Evolutionary conservation across 30 jellyfish, hydroid and myxozoan genomes (phyloP).

Genomic region (Cassiopea xamachana): DNA sequence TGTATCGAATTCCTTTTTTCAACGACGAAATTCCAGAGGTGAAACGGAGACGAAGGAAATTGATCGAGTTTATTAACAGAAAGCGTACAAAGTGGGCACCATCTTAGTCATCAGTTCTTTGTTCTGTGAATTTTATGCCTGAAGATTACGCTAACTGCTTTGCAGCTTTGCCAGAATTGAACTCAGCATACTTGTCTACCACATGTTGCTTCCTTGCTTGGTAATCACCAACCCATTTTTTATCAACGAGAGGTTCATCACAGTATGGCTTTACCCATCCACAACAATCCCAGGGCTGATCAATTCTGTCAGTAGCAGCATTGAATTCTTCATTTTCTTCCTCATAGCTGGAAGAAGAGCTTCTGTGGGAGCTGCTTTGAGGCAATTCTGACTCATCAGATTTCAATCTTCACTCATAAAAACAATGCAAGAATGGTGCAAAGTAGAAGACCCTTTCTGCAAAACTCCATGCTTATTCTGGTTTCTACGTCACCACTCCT

Average conservation of each 20-base stretch:
- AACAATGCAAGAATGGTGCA: background rate
- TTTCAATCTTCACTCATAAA: background rate
- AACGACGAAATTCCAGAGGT: slow-evolving; percentile 12
- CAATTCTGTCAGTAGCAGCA: background rate
- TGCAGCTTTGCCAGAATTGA: background rate
- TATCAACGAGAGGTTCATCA: background rate
- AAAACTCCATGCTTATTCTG: too few relatives aligned
- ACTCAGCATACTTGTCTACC: background rate
- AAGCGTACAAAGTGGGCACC: background rate
- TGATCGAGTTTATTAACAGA: background rate
- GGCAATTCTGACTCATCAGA: background rate
- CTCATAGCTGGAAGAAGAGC: background rate
- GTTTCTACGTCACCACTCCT: too few relatives aligned
- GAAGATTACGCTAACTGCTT: background rate
- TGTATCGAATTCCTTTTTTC: slow-evolving; percentile 13
- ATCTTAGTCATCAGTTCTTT: background rate
- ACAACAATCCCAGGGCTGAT: background rate
- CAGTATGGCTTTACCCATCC: background rate
- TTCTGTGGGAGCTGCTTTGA: background rate
- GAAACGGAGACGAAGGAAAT: background rate
- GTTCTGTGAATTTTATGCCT: background rate
- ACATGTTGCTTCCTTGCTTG: background rate
- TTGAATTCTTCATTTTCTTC: background rate
- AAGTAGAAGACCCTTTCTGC: background rate
- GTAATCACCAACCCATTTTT: background rate